Conservation (phyloP, 2,888 invertebrate species). For the Spodoptera littoralis region DNA sequence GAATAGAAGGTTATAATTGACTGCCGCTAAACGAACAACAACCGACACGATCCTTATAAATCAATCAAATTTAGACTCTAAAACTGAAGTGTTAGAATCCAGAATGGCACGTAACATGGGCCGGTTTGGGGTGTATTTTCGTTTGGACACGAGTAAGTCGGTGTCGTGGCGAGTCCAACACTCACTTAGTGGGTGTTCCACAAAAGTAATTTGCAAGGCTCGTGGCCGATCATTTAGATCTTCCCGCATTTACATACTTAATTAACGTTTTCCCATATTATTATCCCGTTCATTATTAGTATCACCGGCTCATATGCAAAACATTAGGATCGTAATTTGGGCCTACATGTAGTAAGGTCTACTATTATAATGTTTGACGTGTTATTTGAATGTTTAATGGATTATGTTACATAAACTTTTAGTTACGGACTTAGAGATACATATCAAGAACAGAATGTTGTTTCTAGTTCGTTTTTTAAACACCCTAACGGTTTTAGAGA, state of each 20-base stretch:
- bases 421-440: not conserved
- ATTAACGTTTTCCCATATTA: conserved; percentile 74
- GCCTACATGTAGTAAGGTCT: conserved; percentile 26
- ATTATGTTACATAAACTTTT: conserved; percentile 17
- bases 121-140: conserved; percentile 62
- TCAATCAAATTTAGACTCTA: conserved; percentile 75
- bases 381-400: conserved; percentile 32
- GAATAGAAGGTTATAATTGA: conserved; percentile 87
- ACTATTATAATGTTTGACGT: conserved; percentile 30
- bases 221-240: conserved; percentile 77
- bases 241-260: conserved; percentile 76
- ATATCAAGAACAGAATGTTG: not conserved
- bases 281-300: conserved; percentile 59
- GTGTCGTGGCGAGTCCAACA: conserved; percentile 73
- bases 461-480: too few species aligned
- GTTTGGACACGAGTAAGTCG: conserved; percentile 60
- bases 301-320: conserved; percentile 42
- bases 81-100: conserved; percentile 49
- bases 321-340: conserved; percentile 34
- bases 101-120: conserved; percentile 46
- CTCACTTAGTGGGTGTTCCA: conserved; percentile 79
- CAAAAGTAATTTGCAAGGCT: conserved; percentile 79
- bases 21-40: conserved; percentile 77
- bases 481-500: conserved; percentile 1
- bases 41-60: conserved; percentile 64